Base-by-base conservation (phyloP, 2,797 vertebrate species). In the Gymnocypris eckloni region DNA sequence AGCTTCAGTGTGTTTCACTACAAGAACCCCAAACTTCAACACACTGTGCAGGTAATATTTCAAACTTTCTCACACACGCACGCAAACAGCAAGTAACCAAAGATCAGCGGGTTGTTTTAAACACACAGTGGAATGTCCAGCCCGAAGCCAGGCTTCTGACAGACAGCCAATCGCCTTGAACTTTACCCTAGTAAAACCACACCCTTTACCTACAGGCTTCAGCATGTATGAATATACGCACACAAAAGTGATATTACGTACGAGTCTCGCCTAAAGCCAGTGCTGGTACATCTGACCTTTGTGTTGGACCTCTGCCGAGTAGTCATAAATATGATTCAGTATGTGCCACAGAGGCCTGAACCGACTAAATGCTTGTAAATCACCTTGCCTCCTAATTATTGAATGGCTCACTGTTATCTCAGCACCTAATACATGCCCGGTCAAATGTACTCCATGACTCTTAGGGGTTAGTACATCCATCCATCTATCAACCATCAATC, bases 1-100 rank as follows among this genome's bases (percentile, higher is more conserved):
- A 98, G 98, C 90, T 99, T 99, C 93, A 99, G 97, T 0, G 97
- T 99, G 86, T 99, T 99, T 93, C 98, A 99, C 92, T 99, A 99
- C 94, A 99, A 99, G 95, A 99, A 98, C 91, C 97, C 98, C 88
- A 99, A 99, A 95, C 95, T 99, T 82, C 98, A 99, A 83, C 98
- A 99, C 91, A 99, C 98, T 0, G 98, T 99, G 4, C 98, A 99
- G 98, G 98, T 99, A 97, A 9, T 61, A 64, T 64, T 41, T 83
- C 45, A 81, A 33, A 82, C 61, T 79, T 48, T 76, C 54, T 82
- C 67, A 71, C 45, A 84, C 76, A 82, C n/a, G 72, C n/a, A 81
- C 37, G 79, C 54, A 81, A 67, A 85, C 52, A 77, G 20, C 54
- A 80, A 52, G 79, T 64, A 87, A 83, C 54, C 48, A 6, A 79